Evolutionary conservation across 2,888 invertebrate species (phyloP).

Genomic region (Ischnus inquisitorius): DNA sequence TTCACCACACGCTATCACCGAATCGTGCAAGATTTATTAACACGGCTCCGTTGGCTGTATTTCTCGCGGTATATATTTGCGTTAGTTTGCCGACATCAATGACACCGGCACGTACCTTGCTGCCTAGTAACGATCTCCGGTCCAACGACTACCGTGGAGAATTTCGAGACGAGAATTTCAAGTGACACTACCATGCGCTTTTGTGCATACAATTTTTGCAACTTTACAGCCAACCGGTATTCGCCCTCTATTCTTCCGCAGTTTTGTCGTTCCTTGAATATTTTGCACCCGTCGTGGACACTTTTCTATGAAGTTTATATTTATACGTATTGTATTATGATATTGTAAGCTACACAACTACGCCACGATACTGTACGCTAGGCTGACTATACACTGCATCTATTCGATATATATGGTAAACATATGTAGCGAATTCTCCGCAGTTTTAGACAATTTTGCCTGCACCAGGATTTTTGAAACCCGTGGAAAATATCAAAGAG

Average conservation of each 20-base stretch:
- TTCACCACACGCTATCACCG: background rate
- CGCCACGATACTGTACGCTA: no score
- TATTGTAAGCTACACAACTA: no score
- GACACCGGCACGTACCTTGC: background rate
- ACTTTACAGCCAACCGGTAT: slow-evolving; percentile 31
- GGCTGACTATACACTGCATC: no score
- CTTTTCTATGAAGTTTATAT: no score
- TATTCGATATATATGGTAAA: no score
- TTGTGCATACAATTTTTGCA: slow-evolving; percentile 16
- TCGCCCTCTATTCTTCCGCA: background rate
- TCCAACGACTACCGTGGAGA: slow-evolving; percentile 15
- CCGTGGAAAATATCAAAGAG: no score
- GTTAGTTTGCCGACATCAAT: slow-evolving; percentile 3
- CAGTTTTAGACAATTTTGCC: no score
- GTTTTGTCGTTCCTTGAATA: background rate
- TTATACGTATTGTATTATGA: no score
- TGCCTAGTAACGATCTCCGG: background rate
- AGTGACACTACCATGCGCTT: background rate
- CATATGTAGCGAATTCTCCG: no score
- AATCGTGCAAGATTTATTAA: slow-evolving; percentile 61
- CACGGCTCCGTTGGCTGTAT: slow-evolving; percentile 19
- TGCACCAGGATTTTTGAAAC: no score
- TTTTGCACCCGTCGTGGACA: background rate
- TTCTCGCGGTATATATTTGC: background rate
- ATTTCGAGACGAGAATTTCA: slow-evolving; percentile 19